phyloP scores from a whole-genome alignment of 2,113 vertebrate species.

The Deroptyus accipitrinus region DNA sequence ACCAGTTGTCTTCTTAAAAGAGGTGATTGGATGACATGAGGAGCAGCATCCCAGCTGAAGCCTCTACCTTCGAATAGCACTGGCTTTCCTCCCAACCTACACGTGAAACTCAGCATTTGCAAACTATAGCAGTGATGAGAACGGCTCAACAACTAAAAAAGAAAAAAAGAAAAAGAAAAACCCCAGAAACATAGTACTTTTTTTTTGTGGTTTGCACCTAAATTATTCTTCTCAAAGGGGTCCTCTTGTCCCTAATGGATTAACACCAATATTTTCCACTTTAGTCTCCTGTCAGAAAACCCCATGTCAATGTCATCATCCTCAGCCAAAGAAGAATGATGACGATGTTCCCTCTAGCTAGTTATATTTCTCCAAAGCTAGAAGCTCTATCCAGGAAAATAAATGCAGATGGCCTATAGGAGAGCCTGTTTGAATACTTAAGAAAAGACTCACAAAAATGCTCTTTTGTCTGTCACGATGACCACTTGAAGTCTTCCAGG shows the following conservation, averaged over 20 bases:
- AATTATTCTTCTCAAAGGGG: not conserved
- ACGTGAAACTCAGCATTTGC: not conserved
- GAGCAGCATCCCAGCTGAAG: not conserved
- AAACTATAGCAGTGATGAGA: not conserved
- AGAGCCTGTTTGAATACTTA: not conserved
- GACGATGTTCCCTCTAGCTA: not conserved
- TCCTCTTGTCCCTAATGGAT: not conserved
- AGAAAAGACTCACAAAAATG: not conserved
- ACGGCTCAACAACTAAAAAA: not conserved
- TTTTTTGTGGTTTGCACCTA: not conserved
- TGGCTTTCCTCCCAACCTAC: not conserved
- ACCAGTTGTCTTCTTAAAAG: not conserved
- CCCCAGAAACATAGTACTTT: not conserved
- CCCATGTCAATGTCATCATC: not conserved
- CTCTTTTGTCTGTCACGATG: not conserved
- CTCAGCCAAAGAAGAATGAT: not conserved
- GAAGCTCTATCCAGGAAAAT: not conserved
- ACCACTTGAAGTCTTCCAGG: conserved; percentile 23
- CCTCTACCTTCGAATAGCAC: not conserved
- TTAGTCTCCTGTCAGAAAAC: not conserved
- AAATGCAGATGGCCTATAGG: not conserved
- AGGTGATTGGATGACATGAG: accelerated
- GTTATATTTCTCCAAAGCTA: not conserved
- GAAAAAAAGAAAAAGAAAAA: not conserved
- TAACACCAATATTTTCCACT: not conserved